Base-by-base conservation (phyloP, 2,888 invertebrate species). In the Scaptomyza cyrtandrae region DNA sequence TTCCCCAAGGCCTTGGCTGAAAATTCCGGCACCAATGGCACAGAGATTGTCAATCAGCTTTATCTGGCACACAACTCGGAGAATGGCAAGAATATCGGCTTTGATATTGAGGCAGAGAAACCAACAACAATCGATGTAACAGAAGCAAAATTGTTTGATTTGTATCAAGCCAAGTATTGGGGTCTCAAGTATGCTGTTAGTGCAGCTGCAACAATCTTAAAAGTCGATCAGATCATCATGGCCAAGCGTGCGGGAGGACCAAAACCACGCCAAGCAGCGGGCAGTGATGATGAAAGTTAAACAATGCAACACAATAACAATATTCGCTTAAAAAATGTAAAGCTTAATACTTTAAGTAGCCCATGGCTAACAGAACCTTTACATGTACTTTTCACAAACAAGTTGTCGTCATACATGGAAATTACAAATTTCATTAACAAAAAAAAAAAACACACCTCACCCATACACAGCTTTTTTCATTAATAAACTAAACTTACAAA, bases 141-240 rank as follows among this genome's bases (percentile, higher is more conserved):
- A 10, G 95, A 96, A 86, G 95, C 95, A 53, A 95, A 95, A 73
- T 95, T 99, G 72, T 93, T 95, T 56, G 98, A 99, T 93, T 93
- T 97, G 63, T 98, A 95, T 91, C 91, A 96, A 46, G 94, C 96
- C 29, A 99, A 99, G 92, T 94, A 95, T 90, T 99, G 99, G 98
- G 99, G 96, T 3, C 93, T 99, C 58, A 98, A 98, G 91, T 98
- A 99, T 93, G 98, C 99, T 0, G 97, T 98, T 0, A 95, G 96
- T 70, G 98, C 98, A 1, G 98, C 99, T 0, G 95, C 96, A 69
- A 98, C 98, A 0, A 96, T 99, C 78, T 94, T 99, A 31, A 96
- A 96, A 91, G 97, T 99, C 29, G 98, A 99, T 93, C 98, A 99
- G 93, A 99, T 99, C 80, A 99, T 99, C 78, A 98, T 99, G 98